Conservation (phyloP, 2,888 invertebrate genomes). For the Lasioglossum oenotherae region DNA sequence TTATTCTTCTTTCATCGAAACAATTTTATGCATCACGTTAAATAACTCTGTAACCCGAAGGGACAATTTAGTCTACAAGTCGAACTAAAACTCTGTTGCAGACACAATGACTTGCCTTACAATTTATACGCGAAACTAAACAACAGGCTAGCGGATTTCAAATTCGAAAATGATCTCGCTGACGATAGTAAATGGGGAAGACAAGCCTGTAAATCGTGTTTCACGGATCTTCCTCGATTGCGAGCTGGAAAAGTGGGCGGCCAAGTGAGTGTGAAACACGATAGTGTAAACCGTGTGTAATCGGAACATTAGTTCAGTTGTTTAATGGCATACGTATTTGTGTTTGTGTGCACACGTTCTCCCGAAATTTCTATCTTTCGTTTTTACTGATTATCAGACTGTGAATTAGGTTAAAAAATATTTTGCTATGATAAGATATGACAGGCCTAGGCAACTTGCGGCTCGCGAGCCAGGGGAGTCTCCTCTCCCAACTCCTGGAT, state of each 20-base stretch:
- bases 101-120: slow-evolving; percentile 85
- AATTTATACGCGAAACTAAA: slow-evolving; percentile 82
- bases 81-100: slow-evolving; percentile 62
- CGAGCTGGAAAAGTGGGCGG: slow-evolving; percentile 86
- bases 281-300: slow-evolving; percentile 1
- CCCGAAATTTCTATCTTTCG: no score
- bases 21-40: not conserved
- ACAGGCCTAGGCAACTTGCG: no score
- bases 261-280: slow-evolving; percentile 82
- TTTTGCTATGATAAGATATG: no score
- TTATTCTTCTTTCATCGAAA: not conserved
- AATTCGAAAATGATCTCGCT: slow-evolving; percentile 82
- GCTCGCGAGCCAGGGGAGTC: no score
- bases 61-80: no score
- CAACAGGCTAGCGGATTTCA: slow-evolving; percentile 83
- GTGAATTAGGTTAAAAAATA: not conserved
- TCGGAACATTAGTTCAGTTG: not conserved
- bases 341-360: no score
- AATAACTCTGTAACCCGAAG: no score
- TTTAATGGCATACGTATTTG: not conserved
- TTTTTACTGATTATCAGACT: not conserved
- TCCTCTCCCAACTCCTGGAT: no score
- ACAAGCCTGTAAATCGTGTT: slow-evolving; percentile 78
- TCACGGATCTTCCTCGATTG: slow-evolving; percentile 86
- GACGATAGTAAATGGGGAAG: slow-evolving; percentile 83